A percentile compares a stretch with the other conserved stretches of the same genome.
These are phyloP conservation scores for Hippasteria phrygiana DNA, from an alignment of 53 echinoderm and acorn worm genomes.

Conservation along the genomic window DNA sequence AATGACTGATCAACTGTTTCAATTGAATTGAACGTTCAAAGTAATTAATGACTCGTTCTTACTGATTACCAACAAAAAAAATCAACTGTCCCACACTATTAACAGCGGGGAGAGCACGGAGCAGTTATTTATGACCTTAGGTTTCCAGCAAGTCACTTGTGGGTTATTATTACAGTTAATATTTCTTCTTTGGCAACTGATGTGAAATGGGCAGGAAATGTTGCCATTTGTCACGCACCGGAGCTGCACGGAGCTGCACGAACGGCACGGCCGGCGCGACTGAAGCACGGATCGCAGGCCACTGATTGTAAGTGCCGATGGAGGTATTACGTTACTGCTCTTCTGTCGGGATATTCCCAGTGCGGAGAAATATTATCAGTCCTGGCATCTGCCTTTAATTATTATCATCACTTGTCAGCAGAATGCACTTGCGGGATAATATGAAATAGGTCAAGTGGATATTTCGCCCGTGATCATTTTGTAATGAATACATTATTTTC, in stretches of 20 bases:
- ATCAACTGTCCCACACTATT: slow-evolving; percentile 7
- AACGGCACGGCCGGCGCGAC: slow-evolving; percentile 3
- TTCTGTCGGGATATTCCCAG: slow-evolving; percentile 33
- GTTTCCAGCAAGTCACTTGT: slow-evolving; percentile 38
- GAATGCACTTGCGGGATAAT: slow-evolving; percentile 39
- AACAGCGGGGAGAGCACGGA: not conserved
- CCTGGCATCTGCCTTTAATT: slow-evolving; percentile 60
- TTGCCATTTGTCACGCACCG: slow-evolving; percentile 57
- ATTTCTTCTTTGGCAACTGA: slow-evolving; percentile 30
- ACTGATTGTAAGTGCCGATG: slow-evolving; percentile 59
- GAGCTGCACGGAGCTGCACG: not conserved
- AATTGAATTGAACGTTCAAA: not conserved
- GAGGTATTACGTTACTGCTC: slow-evolving; percentile 48
- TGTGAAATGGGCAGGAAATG: slow-evolving; percentile 51
- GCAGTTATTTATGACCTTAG: not conserved
- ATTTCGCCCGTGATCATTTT: slow-evolving; percentile 25
- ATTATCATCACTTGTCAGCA: slow-evolving; percentile 53
- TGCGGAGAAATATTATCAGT: slow-evolving; percentile 54
- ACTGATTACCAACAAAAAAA: not conserved
- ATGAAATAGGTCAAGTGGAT: slow-evolving; percentile 56
- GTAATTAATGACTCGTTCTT: slow-evolving; percentile 11
- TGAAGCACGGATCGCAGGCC: slow-evolving; percentile 40
- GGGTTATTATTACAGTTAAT: slow-evolving; percentile 58
- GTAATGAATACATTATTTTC: slow-evolving; percentile 32
- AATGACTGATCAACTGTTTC: slow-evolving; percentile 14